Percentiles rank a stretch among this genome's conserved stretches.
Conservation (phyloP, 2,888 invertebrate species). For the Pterobdella sp. region DNA sequence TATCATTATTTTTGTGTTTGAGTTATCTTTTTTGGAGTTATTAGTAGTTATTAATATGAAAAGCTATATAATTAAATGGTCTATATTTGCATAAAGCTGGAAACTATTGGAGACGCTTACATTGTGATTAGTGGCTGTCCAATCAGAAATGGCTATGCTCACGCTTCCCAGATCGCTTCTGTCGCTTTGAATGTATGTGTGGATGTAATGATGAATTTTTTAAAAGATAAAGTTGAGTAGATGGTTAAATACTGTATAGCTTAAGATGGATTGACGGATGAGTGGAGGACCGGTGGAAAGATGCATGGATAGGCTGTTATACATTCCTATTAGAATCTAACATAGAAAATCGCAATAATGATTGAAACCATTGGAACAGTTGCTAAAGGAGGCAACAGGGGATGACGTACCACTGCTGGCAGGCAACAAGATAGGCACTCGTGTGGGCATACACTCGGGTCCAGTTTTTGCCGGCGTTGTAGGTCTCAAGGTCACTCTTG, state of each 20-base stretch:
- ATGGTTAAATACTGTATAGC: not conserved
- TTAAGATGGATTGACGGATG: not conserved
- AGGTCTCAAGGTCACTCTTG: slow-evolving; percentile 21
- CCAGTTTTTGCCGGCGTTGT: slow-evolving; percentile 25
- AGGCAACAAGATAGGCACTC: not conserved
- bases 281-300: no score
- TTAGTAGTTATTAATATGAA: slow-evolving; percentile 6
- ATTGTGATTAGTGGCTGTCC: slow-evolving; percentile 30
- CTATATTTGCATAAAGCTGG: slow-evolving; percentile 12
- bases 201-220: no score
- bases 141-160: slow-evolving; percentile 16
- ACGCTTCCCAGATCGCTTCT: slow-evolving; percentile 25
- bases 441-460: slow-evolving; percentile 23
- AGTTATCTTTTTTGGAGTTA: not conserved
- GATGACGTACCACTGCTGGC: not conserved
- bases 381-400: not conserved
- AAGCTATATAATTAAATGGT: not conserved
- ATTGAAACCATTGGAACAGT: no score
- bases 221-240: not conserved
- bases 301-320: no score
- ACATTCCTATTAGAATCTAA: no score
- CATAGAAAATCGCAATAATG: no score
- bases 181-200: not conserved
- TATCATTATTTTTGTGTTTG: not conserved
- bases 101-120: slow-evolving; percentile 29